Evolutionary conservation across 2,888 invertebrate species (phyloP), one percentile per base, ranked within the genome.

Genomic region (Chrysina gloriosa): DNA sequence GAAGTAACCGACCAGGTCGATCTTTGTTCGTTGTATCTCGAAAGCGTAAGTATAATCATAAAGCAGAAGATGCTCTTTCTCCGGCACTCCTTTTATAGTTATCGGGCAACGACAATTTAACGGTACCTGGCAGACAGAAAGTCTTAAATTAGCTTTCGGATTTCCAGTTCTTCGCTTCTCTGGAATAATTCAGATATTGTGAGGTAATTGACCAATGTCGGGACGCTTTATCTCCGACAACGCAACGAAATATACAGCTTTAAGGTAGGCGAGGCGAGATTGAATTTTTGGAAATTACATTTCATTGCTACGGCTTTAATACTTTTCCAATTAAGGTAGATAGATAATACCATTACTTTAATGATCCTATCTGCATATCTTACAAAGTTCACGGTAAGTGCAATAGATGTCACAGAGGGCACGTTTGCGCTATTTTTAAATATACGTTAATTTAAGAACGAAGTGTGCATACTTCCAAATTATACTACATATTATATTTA

Each of bases 141-240:
- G 39, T 58, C 39, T 27, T 58, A 39, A 58, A 58, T 58, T 58
- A 58, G 58, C n/a, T 58, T 58, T 58, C 58, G 58, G 42, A 58
- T 58, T 58, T 58, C 58, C 58, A 58, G 42, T 21, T 58, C 58
- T 58, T 58, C 58, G 58, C 42, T 58, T 58, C 58, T 42, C 58
- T 16, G 25, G 58, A 58, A 58, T 58, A 58, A 58, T 58, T 58
- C 58, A 58, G 58, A 58, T 58, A 58, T 58, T 58, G 25, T 39
- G 39, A 39, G 58, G 58, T 58, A 58, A 58, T 58, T 58, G 58
- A 58, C 58, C 58, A 58, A 58, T 27, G 58, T 42, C 25, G 34
- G 58, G 25, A 14, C 58, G 23, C 42, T 58, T 58, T 58, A 58
- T 58, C 42, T 58, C 58, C 27, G 21, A 25, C 19, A 58, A 58